A percentile compares a stretch with the other conserved stretches of the same genome.
Conservation (phyloP, 2,888 invertebrate species). For the Cosmia pyralina region DNA sequence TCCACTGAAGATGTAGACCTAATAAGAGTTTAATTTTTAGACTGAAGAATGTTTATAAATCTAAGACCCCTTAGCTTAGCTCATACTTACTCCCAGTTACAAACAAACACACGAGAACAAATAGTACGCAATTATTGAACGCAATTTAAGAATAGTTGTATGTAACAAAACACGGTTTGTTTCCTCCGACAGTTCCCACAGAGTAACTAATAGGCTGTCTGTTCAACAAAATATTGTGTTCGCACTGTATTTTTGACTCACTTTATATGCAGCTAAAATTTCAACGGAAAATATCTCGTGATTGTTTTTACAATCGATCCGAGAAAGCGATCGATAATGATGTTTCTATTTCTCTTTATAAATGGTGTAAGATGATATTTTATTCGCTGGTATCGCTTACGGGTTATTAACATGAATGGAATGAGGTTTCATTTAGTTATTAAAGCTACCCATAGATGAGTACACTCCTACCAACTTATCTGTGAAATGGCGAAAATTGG, state of each 20-base stretch:
- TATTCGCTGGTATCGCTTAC: constrained; percentile 19
- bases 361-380: constrained; percentile 42
- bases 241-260: constrained; percentile 80
- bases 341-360: constrained; percentile 56
- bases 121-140: constrained; percentile 73
- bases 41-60: background rate
- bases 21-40: background rate
- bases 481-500: too few species aligned
- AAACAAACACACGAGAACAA: constrained; percentile 62
- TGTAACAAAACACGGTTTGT: constrained; percentile 88
- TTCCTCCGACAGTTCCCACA: constrained; percentile 88
- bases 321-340: constrained; percentile 45
- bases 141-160: constrained; percentile 83
- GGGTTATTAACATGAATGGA: background rate
- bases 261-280: constrained; percentile 75
- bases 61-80: background rate
- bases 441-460: background rate
- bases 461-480: too few species aligned
- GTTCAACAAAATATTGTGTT: constrained; percentile 85
- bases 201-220: constrained; percentile 87
- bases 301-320: constrained; percentile 36
- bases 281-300: constrained; percentile 46
- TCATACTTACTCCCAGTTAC: constrained; percentile 1
- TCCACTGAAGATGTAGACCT: too few species aligned
- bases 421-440: constrained; percentile 26